Evolutionary conservation across 1,140 invertebrate species (phyloP), one percentile per base, ranked within the genome.

Genomic region (Andrena cerasifolii): DNA sequence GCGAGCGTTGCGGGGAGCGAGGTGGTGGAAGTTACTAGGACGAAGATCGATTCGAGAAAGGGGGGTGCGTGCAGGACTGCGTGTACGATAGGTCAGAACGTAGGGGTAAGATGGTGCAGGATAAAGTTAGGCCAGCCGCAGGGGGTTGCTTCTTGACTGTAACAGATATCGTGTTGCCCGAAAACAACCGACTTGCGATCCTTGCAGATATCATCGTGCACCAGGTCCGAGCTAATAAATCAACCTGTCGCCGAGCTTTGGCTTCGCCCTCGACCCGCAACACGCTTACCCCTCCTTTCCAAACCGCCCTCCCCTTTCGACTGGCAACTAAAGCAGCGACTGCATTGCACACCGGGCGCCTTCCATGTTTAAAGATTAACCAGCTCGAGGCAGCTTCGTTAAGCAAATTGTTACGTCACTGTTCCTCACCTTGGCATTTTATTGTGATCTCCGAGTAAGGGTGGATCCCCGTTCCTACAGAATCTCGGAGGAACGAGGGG

Each of bases 161-260:
- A 31, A 68, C 51, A 28, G 73, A 58, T 68, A 75, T 43, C 51
- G 49, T 24, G 33, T 28, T 33, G 14, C 33, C 18, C 40, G 16
- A 45, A 61, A 78, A 61, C 59, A 40, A 59, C 28, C 45, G 47
- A 62, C 33, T 62, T 18, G 65, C 65, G 16, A 61, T 71, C 66
- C 66, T 71, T 62, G 43, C 67, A 40, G 75, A 78, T 78, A 78
- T 78, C 56, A 78, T 78, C 75, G 75, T 16, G 67, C 56, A 31
- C 33, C 47, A 16, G 67, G 54, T 51, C 66, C 24, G 40, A 43
- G 68, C 67, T 72, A 78, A 78, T 78, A 78, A 78, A 78, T 78
- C 75, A 78, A 78, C 67, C 75, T 72, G 75, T 78, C 75, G 28
- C 36, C 68, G 67, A 45, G 71, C 45, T 59, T 47, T 24, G 18